Conservation (phyloP, 2,797 vertebrate species). For the Myotis vivesi region DNA sequence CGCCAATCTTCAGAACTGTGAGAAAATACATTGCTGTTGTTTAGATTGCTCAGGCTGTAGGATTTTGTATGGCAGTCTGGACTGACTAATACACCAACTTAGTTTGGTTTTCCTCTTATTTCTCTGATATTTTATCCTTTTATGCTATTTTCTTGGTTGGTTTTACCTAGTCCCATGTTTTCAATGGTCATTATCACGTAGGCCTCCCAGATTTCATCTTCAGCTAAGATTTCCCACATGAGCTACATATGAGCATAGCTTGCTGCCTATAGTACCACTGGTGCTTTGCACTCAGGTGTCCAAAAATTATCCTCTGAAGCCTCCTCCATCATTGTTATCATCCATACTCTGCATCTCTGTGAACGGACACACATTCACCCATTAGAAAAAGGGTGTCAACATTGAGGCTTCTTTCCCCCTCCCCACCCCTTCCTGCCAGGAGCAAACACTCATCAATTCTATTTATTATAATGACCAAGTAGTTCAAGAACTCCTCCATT, state of each 20-base stretch:
- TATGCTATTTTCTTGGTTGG: background rate
- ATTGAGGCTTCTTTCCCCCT: accelerated
- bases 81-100: background rate
- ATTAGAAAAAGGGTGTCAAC: background rate
- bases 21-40: background rate
- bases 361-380: background rate
- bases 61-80: background rate
- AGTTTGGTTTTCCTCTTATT: background rate
- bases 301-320: background rate
- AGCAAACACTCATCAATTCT: background rate
- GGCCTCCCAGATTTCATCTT: background rate
- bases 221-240: background rate
- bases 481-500: background rate
- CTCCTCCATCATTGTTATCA: too few species aligned
- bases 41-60: background rate
- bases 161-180: background rate
- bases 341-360: background rate
- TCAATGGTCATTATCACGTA: background rate
- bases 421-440: background rate
- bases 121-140: background rate
- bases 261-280: background rate
- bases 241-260: background rate
- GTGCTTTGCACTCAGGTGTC: background rate
- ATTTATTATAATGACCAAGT: background rate
- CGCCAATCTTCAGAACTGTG: background rate